These are phyloP conservation scores for Nycticebus coucang DNA, from an alignment of 2,113 vertebrate species.

Conservation along the genomic window DNA sequence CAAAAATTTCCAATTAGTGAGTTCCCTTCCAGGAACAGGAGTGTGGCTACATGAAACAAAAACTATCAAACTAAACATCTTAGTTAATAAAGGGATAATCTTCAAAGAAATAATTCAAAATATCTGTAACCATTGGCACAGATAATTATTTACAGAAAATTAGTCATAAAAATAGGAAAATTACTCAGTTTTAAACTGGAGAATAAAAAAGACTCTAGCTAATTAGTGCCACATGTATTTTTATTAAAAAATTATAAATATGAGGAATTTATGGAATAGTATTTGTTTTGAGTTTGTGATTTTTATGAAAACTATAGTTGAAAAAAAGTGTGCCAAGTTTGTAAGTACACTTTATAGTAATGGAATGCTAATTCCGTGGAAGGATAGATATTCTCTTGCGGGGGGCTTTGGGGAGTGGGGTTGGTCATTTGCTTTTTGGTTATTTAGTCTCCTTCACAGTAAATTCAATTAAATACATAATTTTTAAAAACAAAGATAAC, in stretches of 20 bases:
- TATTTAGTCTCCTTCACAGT: background rate
- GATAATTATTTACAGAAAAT: background rate
- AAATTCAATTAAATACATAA: background rate
- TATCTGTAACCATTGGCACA: background rate
- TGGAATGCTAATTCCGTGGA: background rate
- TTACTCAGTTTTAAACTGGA: background rate
- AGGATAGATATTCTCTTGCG: background rate
- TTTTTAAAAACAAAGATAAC: background rate
- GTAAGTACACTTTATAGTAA: background rate
- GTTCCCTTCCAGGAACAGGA: background rate
- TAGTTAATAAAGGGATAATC: background rate
- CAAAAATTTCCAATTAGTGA: slow-evolving; percentile 37
- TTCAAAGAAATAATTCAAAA: slow-evolving; percentile 11
- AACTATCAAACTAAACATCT: slow-evolving; percentile 10
- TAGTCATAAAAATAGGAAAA: background rate
- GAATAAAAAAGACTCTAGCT: background rate
- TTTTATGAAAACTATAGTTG: background rate
- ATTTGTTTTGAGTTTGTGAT: background rate
- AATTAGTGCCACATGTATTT: background rate
- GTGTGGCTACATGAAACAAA: background rate
- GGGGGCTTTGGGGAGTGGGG: background rate
- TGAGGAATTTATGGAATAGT: background rate
- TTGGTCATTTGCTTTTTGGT: background rate
- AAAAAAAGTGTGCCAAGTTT: background rate
- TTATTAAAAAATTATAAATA: slow-evolving; percentile 39